A percentile compares a stretch with the other conserved stretches of the same genome.
phyloP scores from a whole-genome alignment of 1,140 invertebrate genomes.

The Diabrotica virgifera region DNA sequence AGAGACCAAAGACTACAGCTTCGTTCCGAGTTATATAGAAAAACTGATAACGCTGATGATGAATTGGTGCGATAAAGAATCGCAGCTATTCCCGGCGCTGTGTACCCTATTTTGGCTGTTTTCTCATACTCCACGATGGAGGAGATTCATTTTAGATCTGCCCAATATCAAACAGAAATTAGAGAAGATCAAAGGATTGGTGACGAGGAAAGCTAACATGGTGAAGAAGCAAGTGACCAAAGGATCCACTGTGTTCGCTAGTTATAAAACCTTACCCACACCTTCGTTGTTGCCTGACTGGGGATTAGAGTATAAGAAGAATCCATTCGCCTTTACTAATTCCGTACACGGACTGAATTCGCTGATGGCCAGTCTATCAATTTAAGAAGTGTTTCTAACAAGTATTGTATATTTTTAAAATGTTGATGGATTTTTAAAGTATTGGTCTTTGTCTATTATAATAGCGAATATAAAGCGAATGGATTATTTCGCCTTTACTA shows the following conservation, averaged over 20 bases:
- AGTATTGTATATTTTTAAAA: too few species aligned
- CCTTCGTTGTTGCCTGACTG: conserved; percentile 39
- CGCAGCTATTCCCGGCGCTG: conserved; percentile 57
- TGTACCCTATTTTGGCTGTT: conserved; percentile 64
- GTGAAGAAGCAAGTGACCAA: conserved; percentile 24
- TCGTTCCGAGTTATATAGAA: conserved; percentile 42
- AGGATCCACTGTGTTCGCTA: conserved; percentile 30
- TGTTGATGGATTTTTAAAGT: background rate
- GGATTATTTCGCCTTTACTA: too few species aligned
- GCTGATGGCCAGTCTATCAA: conserved; percentile 22
- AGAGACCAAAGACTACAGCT: conserved; percentile 33
- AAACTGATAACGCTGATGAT: conserved; percentile 54
- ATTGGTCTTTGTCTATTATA: too few species aligned
- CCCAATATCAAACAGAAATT: conserved; percentile 36
- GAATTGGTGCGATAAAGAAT: conserved; percentile 63
- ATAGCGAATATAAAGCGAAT: too few species aligned
- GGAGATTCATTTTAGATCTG: conserved; percentile 28
- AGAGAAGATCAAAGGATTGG: conserved; percentile 33
- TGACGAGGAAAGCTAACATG: conserved; percentile 41
- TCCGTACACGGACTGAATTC: conserved; percentile 37
- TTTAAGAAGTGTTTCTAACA: background rate
- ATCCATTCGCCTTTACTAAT: conserved; percentile 40
- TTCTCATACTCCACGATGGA: conserved; percentile 41
- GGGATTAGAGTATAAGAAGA: conserved; percentile 38
- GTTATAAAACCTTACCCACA: conserved; percentile 24